Conservation (phyloP, 2,888 invertebrate genomes). For the Leptopilina myrica region DNA sequence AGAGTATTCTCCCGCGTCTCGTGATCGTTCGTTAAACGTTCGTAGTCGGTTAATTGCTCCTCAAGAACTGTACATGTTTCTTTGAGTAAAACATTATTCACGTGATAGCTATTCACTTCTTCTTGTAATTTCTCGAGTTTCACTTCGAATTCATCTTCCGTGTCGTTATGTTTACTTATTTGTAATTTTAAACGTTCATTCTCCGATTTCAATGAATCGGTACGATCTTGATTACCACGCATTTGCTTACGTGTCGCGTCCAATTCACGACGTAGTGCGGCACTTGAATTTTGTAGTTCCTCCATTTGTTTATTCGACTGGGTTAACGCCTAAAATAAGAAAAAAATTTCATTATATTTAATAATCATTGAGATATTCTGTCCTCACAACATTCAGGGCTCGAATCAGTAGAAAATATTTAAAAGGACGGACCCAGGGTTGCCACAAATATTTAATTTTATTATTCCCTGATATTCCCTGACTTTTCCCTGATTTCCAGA, state of each 20-base stretch:
- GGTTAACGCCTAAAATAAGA: constrained; percentile 66
- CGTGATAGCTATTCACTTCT: constrained; percentile 74
- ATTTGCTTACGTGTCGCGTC: constrained; percentile 70
- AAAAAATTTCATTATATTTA: constrained; percentile 36
- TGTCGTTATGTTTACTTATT: constrained; percentile 66
- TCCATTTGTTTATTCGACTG: constrained; percentile 73
- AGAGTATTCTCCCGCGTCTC: constrained; percentile 77
- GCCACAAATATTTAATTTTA: too few relatives aligned
- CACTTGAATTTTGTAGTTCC: constrained; percentile 70
- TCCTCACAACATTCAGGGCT: too few relatives aligned
- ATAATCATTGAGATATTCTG: background rate
- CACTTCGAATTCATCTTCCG: constrained; percentile 68
- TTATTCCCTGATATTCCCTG: too few relatives aligned
- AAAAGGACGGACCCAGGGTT: too few relatives aligned
- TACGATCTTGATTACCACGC: constrained; percentile 69
- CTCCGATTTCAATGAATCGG: constrained; percentile 59
- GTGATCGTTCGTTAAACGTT: constrained; percentile 82
- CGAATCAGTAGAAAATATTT: too few relatives aligned
- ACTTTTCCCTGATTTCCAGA: too few relatives aligned
- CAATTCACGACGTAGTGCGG: constrained; percentile 69
- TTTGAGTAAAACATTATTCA: constrained; percentile 83
- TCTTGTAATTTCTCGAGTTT: constrained; percentile 71
- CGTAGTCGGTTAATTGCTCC: constrained; percentile 88
- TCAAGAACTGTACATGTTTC: constrained; percentile 89
- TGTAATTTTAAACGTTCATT: constrained; percentile 63